phyloP scores from a whole-genome alignment of 1,140 invertebrate genomes.

The Mylabris phalerata region DNA sequence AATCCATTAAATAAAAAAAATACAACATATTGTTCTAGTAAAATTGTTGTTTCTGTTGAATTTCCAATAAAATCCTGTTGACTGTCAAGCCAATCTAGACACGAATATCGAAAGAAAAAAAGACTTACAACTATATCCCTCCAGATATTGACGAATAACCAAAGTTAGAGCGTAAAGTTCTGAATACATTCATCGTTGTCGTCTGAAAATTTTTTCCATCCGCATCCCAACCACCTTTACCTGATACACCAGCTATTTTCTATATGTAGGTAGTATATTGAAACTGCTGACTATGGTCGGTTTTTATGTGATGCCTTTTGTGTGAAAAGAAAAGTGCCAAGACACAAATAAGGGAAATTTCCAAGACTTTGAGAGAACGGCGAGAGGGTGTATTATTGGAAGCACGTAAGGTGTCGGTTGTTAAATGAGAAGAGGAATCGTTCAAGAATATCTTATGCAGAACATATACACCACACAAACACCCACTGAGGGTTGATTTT shows the following conservation, averaged over 20 bases:
- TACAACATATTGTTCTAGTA: no score
- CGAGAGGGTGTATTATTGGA: slow-evolving; percentile 14
- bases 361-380: slow-evolving; percentile 13
- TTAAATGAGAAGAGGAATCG: slow-evolving; percentile 12
- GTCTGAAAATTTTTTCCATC: slow-evolving; percentile 8
- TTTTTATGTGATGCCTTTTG: slow-evolving; percentile 17
- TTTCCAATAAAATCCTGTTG: no score
- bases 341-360: slow-evolving; percentile 22
- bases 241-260: slow-evolving; percentile 13
- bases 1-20: no score
- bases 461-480: background rate
- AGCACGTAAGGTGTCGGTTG: slow-evolving; percentile 22
- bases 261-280: background rate
- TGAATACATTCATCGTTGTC: slow-evolving; percentile 1
- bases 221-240: background rate
- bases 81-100: no score
- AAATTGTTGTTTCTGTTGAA: no score
- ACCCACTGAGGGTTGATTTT: background rate
- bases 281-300: slow-evolving; percentile 15
- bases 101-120: no score
- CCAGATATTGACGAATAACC: no score
- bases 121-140: no score
- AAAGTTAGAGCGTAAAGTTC: background rate
- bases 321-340: background rate
- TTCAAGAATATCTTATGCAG: slow-evolving; percentile 11